Evolutionary conservation across 2,888 invertebrate genomes (phyloP).

Genomic region (Ormyrus rosae): DNA sequence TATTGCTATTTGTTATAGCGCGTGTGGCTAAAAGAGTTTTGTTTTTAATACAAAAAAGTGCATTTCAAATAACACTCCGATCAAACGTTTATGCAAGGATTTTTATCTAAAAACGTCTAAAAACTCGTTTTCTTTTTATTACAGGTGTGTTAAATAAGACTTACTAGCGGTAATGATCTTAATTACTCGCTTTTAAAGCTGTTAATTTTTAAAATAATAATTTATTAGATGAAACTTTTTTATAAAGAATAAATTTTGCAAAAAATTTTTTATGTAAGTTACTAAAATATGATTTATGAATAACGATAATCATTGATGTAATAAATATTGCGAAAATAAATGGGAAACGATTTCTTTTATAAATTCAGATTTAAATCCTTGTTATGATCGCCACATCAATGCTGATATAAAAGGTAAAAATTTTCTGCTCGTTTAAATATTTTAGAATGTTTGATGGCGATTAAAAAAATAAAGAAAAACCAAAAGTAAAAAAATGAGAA

Average conservation of each 20-base stretch:
- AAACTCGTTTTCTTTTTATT: conserved; percentile 47
- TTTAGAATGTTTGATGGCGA: conserved; percentile 53
- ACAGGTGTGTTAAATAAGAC: conserved; percentile 12
- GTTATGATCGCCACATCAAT: conserved; percentile 39
- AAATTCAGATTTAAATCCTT: conserved; percentile 50
- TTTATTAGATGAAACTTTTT: conserved; percentile 26
- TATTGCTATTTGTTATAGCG: conserved; percentile 57
- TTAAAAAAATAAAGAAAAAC: conserved; percentile 46
- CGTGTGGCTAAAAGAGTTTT: conserved; percentile 51
- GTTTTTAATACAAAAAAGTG: conserved; percentile 52
- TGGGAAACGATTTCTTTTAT: conserved; percentile 35
- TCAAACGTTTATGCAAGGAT: conserved; percentile 48
- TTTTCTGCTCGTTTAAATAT: conserved; percentile 53
- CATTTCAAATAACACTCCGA: conserved; percentile 47
- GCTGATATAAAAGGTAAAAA: conserved; percentile 42
- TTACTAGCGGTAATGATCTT: conserved; percentile 13
- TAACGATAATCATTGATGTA: neutral
- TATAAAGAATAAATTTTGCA: conserved; percentile 22
- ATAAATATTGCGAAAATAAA: conserved; percentile 28
- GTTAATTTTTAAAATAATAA: neutral
- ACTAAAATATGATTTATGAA: conserved; percentile 1
- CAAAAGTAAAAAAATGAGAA: conserved; percentile 52
- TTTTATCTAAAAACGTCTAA: conserved; percentile 39
- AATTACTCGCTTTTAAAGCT: conserved; percentile 25
- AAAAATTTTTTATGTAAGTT: conserved; percentile 6